Evolutionary conservation across 2,113 vertebrate species (phyloP).

Genomic region (Equus quagga): DNA sequence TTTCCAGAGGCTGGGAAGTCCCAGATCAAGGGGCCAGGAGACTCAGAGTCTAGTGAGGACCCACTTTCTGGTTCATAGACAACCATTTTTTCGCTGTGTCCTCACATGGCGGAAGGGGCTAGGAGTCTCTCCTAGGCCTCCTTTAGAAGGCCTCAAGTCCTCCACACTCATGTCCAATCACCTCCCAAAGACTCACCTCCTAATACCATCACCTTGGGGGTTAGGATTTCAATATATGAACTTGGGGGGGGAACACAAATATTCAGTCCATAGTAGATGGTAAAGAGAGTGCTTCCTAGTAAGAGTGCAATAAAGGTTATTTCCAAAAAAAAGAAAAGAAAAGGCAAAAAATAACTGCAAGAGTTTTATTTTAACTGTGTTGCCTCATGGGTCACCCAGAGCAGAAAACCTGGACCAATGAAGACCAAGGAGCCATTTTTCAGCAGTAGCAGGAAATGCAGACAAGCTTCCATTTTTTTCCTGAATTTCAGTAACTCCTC

Average conservation of each 20-base stretch:
- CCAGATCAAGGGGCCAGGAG: neutral
- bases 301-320: neutral
- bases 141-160: neutral
- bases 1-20: neutral
- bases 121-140: neutral
- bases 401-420: neutral
- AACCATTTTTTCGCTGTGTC: neutral
- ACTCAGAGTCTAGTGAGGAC: neutral
- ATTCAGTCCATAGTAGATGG: neutral
- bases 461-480: neutral
- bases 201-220: neutral
- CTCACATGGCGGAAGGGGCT: neutral
- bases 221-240: neutral
- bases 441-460: neutral
- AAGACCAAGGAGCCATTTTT: neutral
- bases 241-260: neutral
- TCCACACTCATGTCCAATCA: neutral
- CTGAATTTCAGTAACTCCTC: neutral
- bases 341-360: neutral
- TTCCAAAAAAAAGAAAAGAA: neutral
- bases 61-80: neutral
- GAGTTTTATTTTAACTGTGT: neutral
- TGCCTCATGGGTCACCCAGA: neutral
- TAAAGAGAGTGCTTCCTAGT: neutral
- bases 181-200: neutral